phyloP scores from a whole-genome alignment of 2,888 invertebrate genomes.

The Notocelia uddmanniana region DNA sequence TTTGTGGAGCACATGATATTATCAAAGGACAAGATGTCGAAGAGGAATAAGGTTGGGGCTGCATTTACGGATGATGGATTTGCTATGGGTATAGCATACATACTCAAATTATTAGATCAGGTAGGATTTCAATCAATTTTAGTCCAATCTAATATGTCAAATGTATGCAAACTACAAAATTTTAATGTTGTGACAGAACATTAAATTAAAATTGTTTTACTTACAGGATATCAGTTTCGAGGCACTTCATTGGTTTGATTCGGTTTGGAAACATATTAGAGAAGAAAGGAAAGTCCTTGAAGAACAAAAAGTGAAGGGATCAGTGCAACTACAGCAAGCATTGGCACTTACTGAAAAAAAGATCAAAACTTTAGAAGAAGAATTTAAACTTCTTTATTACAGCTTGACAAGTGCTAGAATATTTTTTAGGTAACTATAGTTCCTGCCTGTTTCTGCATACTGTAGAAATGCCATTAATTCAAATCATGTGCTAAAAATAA shows the following conservation, averaged over 20 bases:
- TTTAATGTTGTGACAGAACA: neutral
- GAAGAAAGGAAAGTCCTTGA: conserved; percentile 86
- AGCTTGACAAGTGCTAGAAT: conserved; percentile 97
- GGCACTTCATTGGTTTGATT: conserved; percentile 97
- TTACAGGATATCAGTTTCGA: conserved; percentile 91
- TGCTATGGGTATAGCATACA: conserved; percentile 97
- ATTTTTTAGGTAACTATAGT: conserved; percentile 91
- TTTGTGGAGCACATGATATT: conserved; percentile 97
- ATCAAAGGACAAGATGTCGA: conserved; percentile 96
- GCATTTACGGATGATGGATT: conserved; percentile 99
- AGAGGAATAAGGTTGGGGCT: conserved; percentile 94
- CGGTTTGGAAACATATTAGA: conserved; percentile 90
- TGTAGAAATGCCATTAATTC: neutral
- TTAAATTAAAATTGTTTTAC: conserved; percentile 26
- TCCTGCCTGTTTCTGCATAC: neutral
- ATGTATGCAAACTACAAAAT: neutral
- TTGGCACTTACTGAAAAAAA: conserved; percentile 95
- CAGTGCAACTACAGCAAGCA: conserved; percentile 96
- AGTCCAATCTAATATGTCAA: neutral
- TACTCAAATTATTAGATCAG: conserved; percentile 95
- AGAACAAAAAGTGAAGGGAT: conserved; percentile 89
- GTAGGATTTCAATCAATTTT: conserved; percentile 57
- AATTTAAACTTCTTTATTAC: conserved; percentile 96
- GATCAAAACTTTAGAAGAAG: conserved; percentile 89
- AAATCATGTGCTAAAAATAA: neutral